phyloP scores from a whole-genome alignment of 2,113 vertebrate species.

The Parus major region DNA sequence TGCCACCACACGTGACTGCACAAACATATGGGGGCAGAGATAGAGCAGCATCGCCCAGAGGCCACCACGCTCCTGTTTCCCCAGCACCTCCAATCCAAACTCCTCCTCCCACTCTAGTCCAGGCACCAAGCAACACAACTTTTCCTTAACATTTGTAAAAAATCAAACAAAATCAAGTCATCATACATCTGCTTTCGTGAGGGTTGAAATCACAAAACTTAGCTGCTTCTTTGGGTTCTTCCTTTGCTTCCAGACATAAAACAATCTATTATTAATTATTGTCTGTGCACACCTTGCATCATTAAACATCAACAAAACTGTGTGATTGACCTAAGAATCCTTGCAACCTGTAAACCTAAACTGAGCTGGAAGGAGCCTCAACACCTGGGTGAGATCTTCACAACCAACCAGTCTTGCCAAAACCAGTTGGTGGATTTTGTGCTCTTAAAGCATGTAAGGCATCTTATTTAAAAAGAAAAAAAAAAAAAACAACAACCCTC shows the following conservation, averaged over 20 bases:
- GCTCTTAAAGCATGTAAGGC: background rate
- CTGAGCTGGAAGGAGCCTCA: background rate
- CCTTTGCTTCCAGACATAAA: background rate
- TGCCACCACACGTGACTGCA: background rate
- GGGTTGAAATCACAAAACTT: background rate
- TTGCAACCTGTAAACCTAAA: background rate
- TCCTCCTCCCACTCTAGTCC: background rate
- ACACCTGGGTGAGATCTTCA: background rate
- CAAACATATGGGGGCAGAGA: slow-evolving; percentile 15
- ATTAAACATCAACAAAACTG: accelerated
- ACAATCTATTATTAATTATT: too few species aligned
- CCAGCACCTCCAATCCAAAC: background rate
- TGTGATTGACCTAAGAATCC: background rate
- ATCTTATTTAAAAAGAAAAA: background rate
- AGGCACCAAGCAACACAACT: background rate
- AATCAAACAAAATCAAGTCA: background rate
- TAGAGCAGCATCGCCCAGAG: background rate
- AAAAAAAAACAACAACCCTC: accelerated
- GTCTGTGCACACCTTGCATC: background rate
- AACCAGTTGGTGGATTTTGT: background rate
- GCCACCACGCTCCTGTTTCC: background rate
- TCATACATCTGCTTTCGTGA: accelerated
- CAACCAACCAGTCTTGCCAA: background rate
- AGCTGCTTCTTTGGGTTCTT: background rate
- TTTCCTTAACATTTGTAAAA: background rate